Evolutionary conservation across 2,888 invertebrate genomes (phyloP), one percentile per base, ranked within the genome.

Genomic region (Eurytoma adleriae): DNA sequence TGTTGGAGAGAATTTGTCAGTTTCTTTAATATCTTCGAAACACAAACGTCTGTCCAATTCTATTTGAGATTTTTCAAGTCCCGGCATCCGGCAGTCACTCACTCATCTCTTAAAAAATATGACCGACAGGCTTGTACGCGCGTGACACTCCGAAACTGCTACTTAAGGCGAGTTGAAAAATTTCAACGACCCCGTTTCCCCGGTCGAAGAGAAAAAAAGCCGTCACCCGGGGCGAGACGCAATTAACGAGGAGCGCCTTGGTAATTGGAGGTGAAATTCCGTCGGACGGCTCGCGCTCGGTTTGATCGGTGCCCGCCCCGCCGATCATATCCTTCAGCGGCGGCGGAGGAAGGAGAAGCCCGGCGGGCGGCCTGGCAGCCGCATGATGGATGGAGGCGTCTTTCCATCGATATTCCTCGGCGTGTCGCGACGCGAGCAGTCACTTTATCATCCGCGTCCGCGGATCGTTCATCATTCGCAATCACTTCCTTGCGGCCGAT

Each of bases 401-500:
- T 50, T 85, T 84, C 84, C 85, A 86, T 87, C 86, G 87, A 88
- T 88, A 87, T 87, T 86, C 84, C 82, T 18, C 16, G n/a, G 66
- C 72, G 83, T 85, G 87, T 86, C 86, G 85, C 85, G 84, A 84
- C 84, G 85, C 86, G 69, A 69, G 62, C 18, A 54, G 69, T 74
- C 85, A 86, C 88, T 88, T 88, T 87, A 88, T 88, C 88, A 88
- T 87, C 85, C 83, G 83, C 77, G 78, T 80, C 84, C 84, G 85
- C 83, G 84, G 86, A 84, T 88, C 88, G 88, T 88, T 85, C 86
- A 88, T 88, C 88, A 88, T 88, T 85, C 86, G 83, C 88, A 87
- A 88, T 88, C 88, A 87, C 88, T 88, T 88, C 86, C 87, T 87
- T 84, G 86, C 85, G 85, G 79, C 27, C 86, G 85, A 86, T 86